A percentile compares a stretch with the other conserved stretches of the same genome.
These are phyloP conservation scores for Emmelina monodactyla DNA, from an alignment of 2,888 invertebrate species.

Conservation along the genomic window DNA sequence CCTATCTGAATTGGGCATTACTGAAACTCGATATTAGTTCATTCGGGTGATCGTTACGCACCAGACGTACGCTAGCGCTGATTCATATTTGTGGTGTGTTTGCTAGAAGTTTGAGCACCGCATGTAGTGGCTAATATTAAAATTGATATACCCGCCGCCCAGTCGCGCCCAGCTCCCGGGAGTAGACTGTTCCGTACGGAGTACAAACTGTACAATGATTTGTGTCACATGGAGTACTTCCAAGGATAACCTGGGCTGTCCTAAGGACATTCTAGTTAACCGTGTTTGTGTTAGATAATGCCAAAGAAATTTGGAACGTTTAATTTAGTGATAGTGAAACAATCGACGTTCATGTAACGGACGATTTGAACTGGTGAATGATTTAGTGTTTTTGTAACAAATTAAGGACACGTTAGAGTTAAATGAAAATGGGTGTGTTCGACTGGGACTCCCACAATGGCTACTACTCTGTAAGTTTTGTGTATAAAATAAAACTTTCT, in stretches of 20 bases:
- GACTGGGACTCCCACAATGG: conserved; percentile 59
- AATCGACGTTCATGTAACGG: conserved; percentile 22
- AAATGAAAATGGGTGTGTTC: conserved; percentile 56
- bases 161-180: conserved; percentile 49
- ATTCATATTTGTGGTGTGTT: no score
- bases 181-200: conserved; percentile 25
- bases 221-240: conserved; percentile 16
- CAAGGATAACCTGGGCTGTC: conserved; percentile 15
- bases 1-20: no score
- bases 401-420: conserved; percentile 24
- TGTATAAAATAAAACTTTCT: no score
- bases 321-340: conserved; percentile 23
- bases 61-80: no score
- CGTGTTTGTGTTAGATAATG: conserved; percentile 55
- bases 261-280: conserved; percentile 38
- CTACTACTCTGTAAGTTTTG: conserved; percentile 52
- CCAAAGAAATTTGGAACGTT: conserved; percentile 24
- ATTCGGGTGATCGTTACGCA: no score
- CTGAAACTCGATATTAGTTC: no score
- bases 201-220: not conserved
- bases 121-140: conserved; percentile 54
- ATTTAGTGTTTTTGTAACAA: conserved; percentile 30
- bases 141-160: conserved; percentile 58
- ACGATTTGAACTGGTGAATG: conserved; percentile 26
- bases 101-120: conserved; percentile 50